Evolutionary conservation across 2,113 vertebrate genomes (phyloP).

Genomic region (Heterotis niloticus): DNA sequence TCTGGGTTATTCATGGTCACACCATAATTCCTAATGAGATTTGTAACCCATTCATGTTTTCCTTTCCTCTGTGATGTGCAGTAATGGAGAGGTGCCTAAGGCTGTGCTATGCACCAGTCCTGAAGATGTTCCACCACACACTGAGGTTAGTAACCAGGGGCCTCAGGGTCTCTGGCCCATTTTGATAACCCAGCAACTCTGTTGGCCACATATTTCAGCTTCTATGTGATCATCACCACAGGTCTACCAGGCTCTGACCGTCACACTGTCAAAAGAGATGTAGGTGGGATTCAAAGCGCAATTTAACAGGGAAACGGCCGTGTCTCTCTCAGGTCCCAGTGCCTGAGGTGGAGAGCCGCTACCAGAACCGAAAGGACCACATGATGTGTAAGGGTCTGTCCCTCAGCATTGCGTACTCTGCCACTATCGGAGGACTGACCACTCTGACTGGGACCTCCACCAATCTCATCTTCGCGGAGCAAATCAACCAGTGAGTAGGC

Average conservation of each 20-base stretch:
- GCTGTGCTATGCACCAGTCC: neutral
- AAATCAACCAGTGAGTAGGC: constrained; percentile 65
- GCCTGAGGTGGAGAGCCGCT: constrained; percentile 43
- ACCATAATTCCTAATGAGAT: neutral
- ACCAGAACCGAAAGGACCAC: constrained; percentile 58
- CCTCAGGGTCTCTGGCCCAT: neutral
- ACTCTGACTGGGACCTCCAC: constrained; percentile 88
- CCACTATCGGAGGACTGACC: constrained; percentile 82
- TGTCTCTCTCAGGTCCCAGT: constrained; percentile 26
- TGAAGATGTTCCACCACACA: constrained; percentile 8
- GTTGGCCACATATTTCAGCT: neutral
- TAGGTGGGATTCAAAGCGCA: neutral
- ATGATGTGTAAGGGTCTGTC: constrained; percentile 84
- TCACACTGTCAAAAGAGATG: neutral
- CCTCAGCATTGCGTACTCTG: constrained; percentile 80
- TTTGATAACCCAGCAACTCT: neutral
- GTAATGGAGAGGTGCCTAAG: constrained; percentile 12
- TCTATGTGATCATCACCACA: neutral
- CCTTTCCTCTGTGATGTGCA: neutral
- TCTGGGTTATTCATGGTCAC: neutral
- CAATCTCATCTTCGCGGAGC: constrained; percentile 86
- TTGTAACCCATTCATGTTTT: neutral
- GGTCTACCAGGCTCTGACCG: neutral
- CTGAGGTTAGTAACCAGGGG: constrained; percentile 30
- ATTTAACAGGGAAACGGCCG: neutral